A percentile compares a stretch with the other conserved stretches of the same genome.
These are phyloP conservation scores for Clarias macrocephalus DNA, from an alignment of 2,113 vertebrate genomes.

Conservation along the genomic window DNA sequence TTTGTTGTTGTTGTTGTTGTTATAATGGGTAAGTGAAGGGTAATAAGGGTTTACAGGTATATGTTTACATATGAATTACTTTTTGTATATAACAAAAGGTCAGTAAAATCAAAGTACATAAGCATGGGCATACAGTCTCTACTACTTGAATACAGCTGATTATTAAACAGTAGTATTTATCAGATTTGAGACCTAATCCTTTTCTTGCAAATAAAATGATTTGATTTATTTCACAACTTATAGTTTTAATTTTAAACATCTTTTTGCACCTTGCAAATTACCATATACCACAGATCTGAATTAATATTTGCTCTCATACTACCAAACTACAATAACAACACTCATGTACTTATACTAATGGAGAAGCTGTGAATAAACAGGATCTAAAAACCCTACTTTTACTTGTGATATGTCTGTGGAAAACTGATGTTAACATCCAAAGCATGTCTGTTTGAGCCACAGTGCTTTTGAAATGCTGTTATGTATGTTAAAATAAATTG, in stretches of 20 bases:
- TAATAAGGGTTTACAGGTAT: background rate
- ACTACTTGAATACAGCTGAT: background rate
- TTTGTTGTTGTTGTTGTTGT: background rate
- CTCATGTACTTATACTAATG: conserved; percentile 16
- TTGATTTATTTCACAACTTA: background rate
- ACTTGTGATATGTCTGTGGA: conserved; percentile 33
- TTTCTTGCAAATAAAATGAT: background rate
- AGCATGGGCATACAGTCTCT: background rate
- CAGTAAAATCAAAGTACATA: conserved; percentile 9
- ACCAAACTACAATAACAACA: background rate
- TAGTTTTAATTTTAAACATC: conserved; percentile 4
- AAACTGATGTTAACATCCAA: conserved; percentile 38
- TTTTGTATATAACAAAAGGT: background rate
- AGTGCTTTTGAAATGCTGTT: conserved; percentile 42
- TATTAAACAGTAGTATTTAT: background rate
- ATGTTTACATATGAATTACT: conserved; percentile 21
- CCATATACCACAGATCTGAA: conserved; percentile 1
- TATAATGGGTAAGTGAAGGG: conserved; percentile 1
- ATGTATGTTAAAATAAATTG: conserved; percentile 45
- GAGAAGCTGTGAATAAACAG: conserved; percentile 38
- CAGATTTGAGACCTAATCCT: background rate
- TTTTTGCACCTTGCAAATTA: conserved; percentile 31
- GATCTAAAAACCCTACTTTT: conserved; percentile 25
- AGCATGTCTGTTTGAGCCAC: conserved; percentile 38
- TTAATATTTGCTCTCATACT: conserved; percentile 11